phyloP scores from a whole-genome alignment of 2,113 vertebrate species.

The Sialia sialis region DNA sequence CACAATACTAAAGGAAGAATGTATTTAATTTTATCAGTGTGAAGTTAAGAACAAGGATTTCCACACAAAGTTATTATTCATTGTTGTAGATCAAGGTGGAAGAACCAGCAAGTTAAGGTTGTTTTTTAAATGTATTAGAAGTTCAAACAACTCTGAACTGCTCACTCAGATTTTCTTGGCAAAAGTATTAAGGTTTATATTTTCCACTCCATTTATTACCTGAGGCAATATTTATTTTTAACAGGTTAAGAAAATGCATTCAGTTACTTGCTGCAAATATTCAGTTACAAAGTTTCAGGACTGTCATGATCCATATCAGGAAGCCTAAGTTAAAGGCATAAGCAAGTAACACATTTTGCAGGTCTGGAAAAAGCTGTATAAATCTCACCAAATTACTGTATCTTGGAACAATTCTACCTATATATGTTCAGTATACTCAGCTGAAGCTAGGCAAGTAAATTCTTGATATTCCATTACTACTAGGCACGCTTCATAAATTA shows the following conservation, averaged over 20 bases:
- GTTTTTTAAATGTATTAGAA: background rate
- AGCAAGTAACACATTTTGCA: background rate
- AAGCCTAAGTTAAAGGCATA: background rate
- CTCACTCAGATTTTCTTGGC: conserved; percentile 20
- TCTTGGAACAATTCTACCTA: background rate
- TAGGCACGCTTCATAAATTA: background rate
- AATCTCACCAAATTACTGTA: background rate
- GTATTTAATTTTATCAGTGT: conserved; percentile 29
- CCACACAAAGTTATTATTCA: conserved; percentile 7
- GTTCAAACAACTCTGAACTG: background rate
- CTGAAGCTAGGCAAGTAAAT: background rate
- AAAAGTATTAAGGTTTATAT: background rate
- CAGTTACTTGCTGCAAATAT: background rate
- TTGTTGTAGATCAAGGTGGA: background rate
- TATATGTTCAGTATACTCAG: background rate
- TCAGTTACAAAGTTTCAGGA: background rate
- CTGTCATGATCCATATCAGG: background rate
- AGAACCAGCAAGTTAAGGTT: background rate
- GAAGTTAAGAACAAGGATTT: conserved; percentile 39
- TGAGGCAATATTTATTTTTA: conserved; percentile 27
- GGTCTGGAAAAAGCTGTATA: background rate
- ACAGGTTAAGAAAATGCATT: background rate
- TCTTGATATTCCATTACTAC: background rate
- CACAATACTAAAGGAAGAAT: conserved; percentile 39
- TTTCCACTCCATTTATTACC: conserved; percentile 1